Evolutionary conservation across 2,888 invertebrate genomes (phyloP).

Genomic region (Microplitis manilae): DNA sequence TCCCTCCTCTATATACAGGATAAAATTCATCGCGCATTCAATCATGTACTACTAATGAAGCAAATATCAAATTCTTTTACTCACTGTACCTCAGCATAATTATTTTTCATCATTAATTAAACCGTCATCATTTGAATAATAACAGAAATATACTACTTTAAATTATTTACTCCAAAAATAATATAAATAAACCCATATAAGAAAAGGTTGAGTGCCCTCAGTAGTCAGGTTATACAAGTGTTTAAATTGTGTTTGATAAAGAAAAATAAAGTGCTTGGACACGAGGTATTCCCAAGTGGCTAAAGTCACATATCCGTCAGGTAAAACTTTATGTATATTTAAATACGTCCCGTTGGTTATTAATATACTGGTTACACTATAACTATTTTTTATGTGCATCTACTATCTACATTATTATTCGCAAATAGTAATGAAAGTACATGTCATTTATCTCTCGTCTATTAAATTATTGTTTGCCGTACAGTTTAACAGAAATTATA

Average conservation of each 20-base stretch:
- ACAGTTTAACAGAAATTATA: slow-evolving; percentile 16
- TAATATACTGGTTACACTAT: not conserved
- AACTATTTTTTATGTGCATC: no score
- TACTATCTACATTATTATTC: not conserved
- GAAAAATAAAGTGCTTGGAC: not conserved
- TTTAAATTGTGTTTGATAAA: not conserved
- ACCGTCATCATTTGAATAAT: not conserved
- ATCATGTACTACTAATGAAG: slow-evolving; percentile 18
- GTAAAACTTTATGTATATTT: not conserved
- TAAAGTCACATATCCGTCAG: not conserved
- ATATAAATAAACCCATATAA: not conserved
- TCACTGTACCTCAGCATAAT: not conserved
- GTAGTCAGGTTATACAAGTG: not conserved
- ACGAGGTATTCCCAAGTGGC: not conserved
- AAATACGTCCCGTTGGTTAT: slow-evolving; percentile 6
- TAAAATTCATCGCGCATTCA: slow-evolving; percentile 41
- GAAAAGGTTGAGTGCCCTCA: not conserved
- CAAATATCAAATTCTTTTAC: not conserved
- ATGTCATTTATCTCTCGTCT: not conserved
- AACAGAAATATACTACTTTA: not conserved
- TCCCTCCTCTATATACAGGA: slow-evolving; percentile 36
- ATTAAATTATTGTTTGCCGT: not conserved
- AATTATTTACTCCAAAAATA: no score
- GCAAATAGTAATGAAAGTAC: not conserved
- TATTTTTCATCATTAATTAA: not conserved